Percentiles rank a stretch among this genome's conserved stretches.
Evolutionary conservation across 2,888 invertebrate species (phyloP).

Genomic region (Polymixis flavicincta): DNA sequence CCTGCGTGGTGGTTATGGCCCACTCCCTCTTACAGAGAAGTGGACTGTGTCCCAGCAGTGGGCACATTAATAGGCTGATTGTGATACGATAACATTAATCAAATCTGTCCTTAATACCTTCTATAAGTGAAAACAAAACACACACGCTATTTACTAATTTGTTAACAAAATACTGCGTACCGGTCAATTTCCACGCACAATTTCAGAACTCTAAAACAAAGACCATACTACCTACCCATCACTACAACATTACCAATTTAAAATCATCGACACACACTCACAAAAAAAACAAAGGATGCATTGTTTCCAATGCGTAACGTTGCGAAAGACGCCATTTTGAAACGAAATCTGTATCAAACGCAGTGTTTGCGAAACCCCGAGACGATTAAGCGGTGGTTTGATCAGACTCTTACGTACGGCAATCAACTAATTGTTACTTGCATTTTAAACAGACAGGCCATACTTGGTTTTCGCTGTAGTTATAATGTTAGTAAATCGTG

Average conservation of each 20-base stretch:
- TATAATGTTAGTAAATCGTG: conserved; percentile 12
- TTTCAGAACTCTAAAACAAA: conserved; percentile 22
- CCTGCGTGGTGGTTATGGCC: too few relatives aligned
- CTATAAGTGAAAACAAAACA: background rate
- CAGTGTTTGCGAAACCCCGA: conserved; percentile 55
- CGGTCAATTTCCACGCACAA: conserved; percentile 23
- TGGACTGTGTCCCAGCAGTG: too few relatives aligned
- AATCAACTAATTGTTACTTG: conserved; percentile 64
- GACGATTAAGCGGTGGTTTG: conserved; percentile 62
- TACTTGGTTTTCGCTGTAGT: conserved; percentile 15
- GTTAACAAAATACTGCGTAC: background rate
- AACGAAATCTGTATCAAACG: conserved; percentile 59
- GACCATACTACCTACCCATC: conserved; percentile 11
- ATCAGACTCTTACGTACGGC: conserved; percentile 64
- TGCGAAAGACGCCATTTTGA: conserved; percentile 61
- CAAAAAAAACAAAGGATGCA: conserved; percentile 61
- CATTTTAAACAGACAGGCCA: conserved; percentile 49
- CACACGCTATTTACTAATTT: background rate
- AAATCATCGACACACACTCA: conserved; percentile 35
- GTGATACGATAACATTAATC: too few relatives aligned
- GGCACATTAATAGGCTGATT: too few relatives aligned
- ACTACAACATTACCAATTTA: conserved; percentile 46
- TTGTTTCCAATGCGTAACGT: conserved; percentile 63
- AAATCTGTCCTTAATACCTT: too few relatives aligned
- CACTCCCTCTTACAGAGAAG: too few relatives aligned